A percentile compares a stretch with the other conserved stretches of the same genome.
Evolutionary conservation across 2,888 invertebrate genomes (phyloP).

Genomic region (Nemurella pictetii): DNA sequence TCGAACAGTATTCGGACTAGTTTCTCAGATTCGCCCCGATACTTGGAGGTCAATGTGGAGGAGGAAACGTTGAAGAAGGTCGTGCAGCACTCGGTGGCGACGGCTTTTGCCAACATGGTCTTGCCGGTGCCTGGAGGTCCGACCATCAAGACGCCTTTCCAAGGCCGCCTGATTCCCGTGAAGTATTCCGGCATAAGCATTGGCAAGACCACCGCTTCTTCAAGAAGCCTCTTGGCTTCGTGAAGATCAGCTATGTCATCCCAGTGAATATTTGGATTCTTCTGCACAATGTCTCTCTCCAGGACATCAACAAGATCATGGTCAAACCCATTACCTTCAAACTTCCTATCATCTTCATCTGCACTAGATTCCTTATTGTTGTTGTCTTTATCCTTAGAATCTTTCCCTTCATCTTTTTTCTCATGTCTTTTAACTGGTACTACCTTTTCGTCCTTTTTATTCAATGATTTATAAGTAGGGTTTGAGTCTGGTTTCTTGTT

Average conservation of each 20-base stretch:
- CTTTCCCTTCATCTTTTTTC: conserved; percentile 43
- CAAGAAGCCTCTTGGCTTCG: conserved; percentile 74
- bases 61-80: conserved; percentile 89
- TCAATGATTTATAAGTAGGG: conserved; percentile 16
- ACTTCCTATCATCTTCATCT: conserved; percentile 75
- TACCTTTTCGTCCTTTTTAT: conserved; percentile 37
- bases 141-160: conserved; percentile 73
- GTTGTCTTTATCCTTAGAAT: conserved; percentile 48
- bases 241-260: conserved; percentile 72
- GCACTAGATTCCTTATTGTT: conserved; percentile 46
- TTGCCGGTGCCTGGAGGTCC: conserved; percentile 78
- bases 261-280: conserved; percentile 83
- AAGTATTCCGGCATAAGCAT: conserved; percentile 88
- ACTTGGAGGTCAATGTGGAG: conserved; percentile 84
- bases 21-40: conserved; percentile 89
- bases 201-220: conserved; percentile 86
- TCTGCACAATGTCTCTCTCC: conserved; percentile 71
- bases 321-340: conserved; percentile 83
- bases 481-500: conserved; percentile 33
- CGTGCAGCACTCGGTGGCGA: conserved; percentile 86
- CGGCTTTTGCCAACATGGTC: conserved; percentile 81
- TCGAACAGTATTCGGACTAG: conserved; percentile 83
- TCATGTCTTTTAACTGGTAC: conserved; percentile 41
- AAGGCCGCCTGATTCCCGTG: conserved; percentile 81
- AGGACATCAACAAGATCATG: conserved; percentile 91